Evolutionary conservation across 92 coral and sea anemone genomes (phyloP).

Genomic region (Palythoa grandiflora): DNA sequence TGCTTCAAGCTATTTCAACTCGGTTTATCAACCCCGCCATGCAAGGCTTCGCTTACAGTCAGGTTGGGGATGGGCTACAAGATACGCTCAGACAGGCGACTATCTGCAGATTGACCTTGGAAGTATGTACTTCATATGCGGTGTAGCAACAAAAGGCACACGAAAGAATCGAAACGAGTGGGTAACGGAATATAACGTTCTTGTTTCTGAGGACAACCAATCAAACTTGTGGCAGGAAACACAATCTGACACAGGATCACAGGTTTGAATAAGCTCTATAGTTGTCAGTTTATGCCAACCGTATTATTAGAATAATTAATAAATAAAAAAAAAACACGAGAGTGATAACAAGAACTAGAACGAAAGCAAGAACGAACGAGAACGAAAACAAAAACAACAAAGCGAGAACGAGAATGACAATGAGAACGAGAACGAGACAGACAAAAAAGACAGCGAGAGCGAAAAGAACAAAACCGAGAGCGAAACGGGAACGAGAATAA

Average conservation of each 20-base stretch:
- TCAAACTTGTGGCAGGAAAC: background rate
- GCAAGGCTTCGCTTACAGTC: constrained; percentile 17
- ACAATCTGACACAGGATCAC: background rate
- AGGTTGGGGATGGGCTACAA: constrained; percentile 18
- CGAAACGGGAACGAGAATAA: too few species aligned
- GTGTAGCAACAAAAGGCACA: constrained; percentile 35
- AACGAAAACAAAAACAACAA: too few species aligned
- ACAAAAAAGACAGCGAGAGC: too few species aligned
- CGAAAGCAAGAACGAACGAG: too few species aligned
- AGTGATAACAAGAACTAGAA: too few species aligned
- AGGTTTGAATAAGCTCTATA: background rate
- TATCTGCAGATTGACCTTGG: constrained; percentile 30
- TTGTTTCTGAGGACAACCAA: background rate
- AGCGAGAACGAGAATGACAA: too few species aligned
- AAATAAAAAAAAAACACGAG: too few species aligned
- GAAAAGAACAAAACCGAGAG: too few species aligned
- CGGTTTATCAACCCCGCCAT: background rate
- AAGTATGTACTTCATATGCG: constrained; percentile 21
- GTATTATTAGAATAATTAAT: too few species aligned
- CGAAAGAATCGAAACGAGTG: background rate
- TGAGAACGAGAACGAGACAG: too few species aligned
- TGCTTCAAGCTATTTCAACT: constrained; percentile 12
- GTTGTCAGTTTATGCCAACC: too few species aligned
- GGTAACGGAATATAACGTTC: background rate
- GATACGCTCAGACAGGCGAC: background rate